phyloP scores from a whole-genome alignment of 1,140 invertebrate species.

The Drosophila sp. region DNA sequence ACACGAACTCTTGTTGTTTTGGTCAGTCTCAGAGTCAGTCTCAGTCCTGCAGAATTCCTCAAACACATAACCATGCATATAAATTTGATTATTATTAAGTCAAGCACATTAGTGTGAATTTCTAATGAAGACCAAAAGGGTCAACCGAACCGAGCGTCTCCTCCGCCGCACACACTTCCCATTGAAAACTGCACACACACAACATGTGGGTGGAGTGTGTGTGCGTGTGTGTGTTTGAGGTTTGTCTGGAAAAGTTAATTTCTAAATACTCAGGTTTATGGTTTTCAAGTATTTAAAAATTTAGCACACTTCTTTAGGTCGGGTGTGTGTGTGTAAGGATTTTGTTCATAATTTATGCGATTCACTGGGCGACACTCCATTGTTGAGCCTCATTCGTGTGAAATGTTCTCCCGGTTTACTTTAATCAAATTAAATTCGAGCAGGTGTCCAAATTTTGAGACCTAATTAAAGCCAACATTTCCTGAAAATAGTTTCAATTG shows the following conservation, averaged over 20 bases:
- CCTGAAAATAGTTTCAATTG: not conserved
- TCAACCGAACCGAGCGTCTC: constrained; percentile 22
- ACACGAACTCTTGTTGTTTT: constrained; percentile 14
- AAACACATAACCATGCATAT: constrained; percentile 83
- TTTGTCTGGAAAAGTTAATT: constrained; percentile 62
- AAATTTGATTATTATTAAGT: constrained; percentile 83
- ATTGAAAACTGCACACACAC: constrained; percentile 35
- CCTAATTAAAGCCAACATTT: not conserved
- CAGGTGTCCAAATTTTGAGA: not conserved
- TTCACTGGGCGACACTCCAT: constrained; percentile 57
- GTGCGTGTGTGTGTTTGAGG: constrained; percentile 26
- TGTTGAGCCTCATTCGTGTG: constrained; percentile 24
- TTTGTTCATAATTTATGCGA: constrained; percentile 69
- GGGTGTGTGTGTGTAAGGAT: constrained; percentile 58
- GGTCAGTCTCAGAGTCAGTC: constrained; percentile 10
- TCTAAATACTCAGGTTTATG: constrained; percentile 76
- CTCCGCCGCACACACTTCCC: constrained; percentile 14
- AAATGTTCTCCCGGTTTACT: constrained; percentile 2
- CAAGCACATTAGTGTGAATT: constrained; percentile 81
- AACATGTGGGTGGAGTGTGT: constrained; percentile 9
- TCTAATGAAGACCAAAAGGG: constrained; percentile 68
- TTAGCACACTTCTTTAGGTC: constrained; percentile 72
- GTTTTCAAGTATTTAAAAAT: constrained; percentile 76
- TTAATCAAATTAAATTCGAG: constrained; percentile 28
- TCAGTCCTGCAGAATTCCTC: constrained; percentile 50